A percentile compares a stretch with the other conserved stretches of the same genome.
Evolutionary conservation across 2,888 invertebrate genomes (phyloP).

Genomic region (Hypomecis punctinalis): DNA sequence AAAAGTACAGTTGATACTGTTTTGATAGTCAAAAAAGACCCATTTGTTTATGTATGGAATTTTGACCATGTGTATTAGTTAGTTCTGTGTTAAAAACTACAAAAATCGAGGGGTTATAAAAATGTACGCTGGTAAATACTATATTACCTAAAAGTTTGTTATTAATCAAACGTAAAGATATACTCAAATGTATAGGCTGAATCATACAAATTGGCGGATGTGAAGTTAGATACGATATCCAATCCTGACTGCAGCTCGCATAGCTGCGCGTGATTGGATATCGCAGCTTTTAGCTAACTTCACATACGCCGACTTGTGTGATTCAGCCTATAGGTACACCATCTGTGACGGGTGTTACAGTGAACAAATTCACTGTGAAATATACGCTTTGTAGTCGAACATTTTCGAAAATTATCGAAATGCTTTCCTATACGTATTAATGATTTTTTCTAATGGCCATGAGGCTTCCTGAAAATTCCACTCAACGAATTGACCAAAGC

Average conservation of each 20-base stretch:
- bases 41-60: too few relatives aligned
- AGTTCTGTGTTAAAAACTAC: conserved; percentile 1
- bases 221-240: too few relatives aligned
- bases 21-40: too few relatives aligned
- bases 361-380: conserved; percentile 8
- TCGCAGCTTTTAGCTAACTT: too few relatives aligned
- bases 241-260: too few relatives aligned
- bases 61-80: too few relatives aligned
- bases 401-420: conserved; percentile 9
- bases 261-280: too few relatives aligned
- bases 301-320: too few relatives aligned
- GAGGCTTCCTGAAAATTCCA: conserved; percentile 10
- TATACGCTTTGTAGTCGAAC: conserved; percentile 10
- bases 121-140: conserved; percentile 2
- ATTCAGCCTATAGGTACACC: too few relatives aligned
- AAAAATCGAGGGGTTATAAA: not conserved
- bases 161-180: not conserved
- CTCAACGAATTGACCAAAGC: conserved; percentile 21
- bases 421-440: conserved; percentile 2
- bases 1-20: too few relatives aligned
- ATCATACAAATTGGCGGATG: too few relatives aligned
- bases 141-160: not conserved
- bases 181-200: too few relatives aligned
- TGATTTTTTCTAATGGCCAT: conserved; percentile 5
- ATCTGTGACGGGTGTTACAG: not conserved